Evolutionary conservation across 2,113 vertebrate genomes (phyloP), one percentile per base, ranked within the genome.

Genomic region (Eulacestoma nigropectus): DNA sequence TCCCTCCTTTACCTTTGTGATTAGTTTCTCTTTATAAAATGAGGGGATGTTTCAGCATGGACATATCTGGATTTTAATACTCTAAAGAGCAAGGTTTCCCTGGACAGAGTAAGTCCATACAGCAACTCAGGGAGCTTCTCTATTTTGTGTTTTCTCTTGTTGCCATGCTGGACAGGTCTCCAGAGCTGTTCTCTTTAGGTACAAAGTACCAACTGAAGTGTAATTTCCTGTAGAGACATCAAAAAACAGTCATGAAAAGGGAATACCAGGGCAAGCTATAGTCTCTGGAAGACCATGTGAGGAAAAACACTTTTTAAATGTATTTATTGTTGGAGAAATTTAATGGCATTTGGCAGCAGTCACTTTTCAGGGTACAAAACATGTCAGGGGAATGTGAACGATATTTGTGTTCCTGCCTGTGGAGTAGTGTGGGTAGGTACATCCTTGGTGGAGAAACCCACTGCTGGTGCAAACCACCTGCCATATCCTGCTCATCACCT

Each of bases 301-400:
- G 9, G 7, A 16, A 32, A 50, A 20, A 59, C 16, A 4, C 13
- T 18, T 16, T 13, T 77, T 72, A 44, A 21, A 30, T 86, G 82
- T 85, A 75, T 53, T 82, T 75, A 18, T 46, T 46, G 6, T 30
- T 67, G 13, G 82, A 76, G 30, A 52, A 86, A 76, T 25, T 17
- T 10, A 50, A 55, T 42, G 5, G 1, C 33, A 75, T 18, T 46
- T 35, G n/a, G 4, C 8, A 74, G 15, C 35, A 72, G 35, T 30
- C 30, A 63, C 13, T 77, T 81, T 67, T 62, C n/a, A 75, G 39
- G 6, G 3, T 64, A 46, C 76, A n/a, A 85, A 83, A 57, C 12
- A 33, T 26, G 5, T 3, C 6, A 14, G 12, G 23, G 27, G 2
- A 6, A 41, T 1, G 1, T 1, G 2, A 11, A 46, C 4, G 8